Percentiles rank a stretch among this genome's conserved stretches.
These are phyloP conservation scores for Phalera bucephala DNA, from an alignment of 2,888 invertebrate genomes.

Conservation along the genomic window DNA sequence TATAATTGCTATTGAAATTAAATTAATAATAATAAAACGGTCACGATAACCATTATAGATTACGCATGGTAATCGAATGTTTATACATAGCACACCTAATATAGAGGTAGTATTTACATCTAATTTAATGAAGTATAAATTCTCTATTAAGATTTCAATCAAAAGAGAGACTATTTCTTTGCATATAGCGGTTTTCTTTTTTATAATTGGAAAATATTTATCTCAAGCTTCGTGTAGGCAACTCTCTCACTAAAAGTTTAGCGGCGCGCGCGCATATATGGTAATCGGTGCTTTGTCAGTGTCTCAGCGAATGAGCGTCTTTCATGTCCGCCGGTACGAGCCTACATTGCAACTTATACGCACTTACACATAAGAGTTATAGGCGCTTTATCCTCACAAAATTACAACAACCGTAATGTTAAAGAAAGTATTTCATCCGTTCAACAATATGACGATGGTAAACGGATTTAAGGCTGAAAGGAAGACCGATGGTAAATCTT, in stretches of 20 bases:
- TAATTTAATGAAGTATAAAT: conserved; percentile 32
- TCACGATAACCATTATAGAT: too few relatives aligned
- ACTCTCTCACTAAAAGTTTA: conserved; percentile 33
- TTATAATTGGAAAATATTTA: conserved; percentile 51
- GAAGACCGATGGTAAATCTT: conserved; percentile 50
- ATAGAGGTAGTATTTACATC: conserved; percentile 35
- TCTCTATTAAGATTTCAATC: conserved; percentile 51
- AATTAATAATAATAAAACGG: too few relatives aligned
- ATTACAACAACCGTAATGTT: conserved; percentile 11
- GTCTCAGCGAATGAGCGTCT: conserved; percentile 39
- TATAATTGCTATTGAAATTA: too few relatives aligned
- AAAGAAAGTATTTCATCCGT: conserved; percentile 49
- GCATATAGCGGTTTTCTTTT: conserved; percentile 48
- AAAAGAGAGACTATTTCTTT: conserved; percentile 45
- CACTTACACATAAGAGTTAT: conserved; percentile 6
- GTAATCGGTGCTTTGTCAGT: conserved; percentile 51
- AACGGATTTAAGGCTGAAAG: conserved; percentile 50
- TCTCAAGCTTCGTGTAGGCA: conserved; percentile 33
- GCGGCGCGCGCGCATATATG: conserved; percentile 45
- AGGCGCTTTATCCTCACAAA: conserved; percentile 5
- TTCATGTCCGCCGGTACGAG: conserved; percentile 32
- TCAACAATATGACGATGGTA: conserved; percentile 56
- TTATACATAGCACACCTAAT: too few relatives aligned
- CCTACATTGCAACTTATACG: conserved; percentile 12
- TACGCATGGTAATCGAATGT: too few relatives aligned